Evolutionary conservation across 2,113 vertebrate genomes (phyloP), one percentile per base, ranked within the genome.

Genomic region (Microcebus ravelobensis): DNA sequence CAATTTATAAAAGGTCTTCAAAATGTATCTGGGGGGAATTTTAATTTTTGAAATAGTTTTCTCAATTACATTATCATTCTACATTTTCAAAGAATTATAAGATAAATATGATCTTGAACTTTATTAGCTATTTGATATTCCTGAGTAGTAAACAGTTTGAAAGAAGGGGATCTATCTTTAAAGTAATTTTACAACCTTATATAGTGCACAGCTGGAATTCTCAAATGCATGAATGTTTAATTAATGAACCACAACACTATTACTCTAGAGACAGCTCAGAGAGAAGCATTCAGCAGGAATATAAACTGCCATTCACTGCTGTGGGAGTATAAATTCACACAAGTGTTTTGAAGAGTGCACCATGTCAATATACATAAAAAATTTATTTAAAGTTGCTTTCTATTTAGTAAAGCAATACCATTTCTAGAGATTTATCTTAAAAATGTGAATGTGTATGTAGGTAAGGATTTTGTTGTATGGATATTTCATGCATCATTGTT

Each of bases 181-280:
- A 95, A 87, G 61, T 29, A 73, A 68, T 87, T 86, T 90, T 63
- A 42, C 91, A 96, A 67, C 9, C 39, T 50, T 86, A 21, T 65
- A 65, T 31, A 76, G 3, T 52, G 10, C 20, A 79, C 8, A 84
- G 57, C 6, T 77, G 90, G 50, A 94, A 96, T 70, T 96, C n/a
- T 90, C 73, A 96, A 90, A 87, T 76, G 77, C 70, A 71, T 65
- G 7, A 50, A 93, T 87, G 67, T 81, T 96, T 96, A 96, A 95
- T 93, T 97, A 97, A 97, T 96, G 87, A 97, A 79, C 45, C 74
- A 80, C 27, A 65, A 85, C 8, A 17, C 27, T 91, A 76, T 91
- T 92, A 92, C 50, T 74, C 57, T 55, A 34, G 84, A 92, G 74
- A 80, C 10, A 86, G 18, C 65, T 52, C 21, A 94, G 45, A 68